Conservation (phyloP, 2,113 vertebrate genomes). For the Tonatia bakeri region DNA sequence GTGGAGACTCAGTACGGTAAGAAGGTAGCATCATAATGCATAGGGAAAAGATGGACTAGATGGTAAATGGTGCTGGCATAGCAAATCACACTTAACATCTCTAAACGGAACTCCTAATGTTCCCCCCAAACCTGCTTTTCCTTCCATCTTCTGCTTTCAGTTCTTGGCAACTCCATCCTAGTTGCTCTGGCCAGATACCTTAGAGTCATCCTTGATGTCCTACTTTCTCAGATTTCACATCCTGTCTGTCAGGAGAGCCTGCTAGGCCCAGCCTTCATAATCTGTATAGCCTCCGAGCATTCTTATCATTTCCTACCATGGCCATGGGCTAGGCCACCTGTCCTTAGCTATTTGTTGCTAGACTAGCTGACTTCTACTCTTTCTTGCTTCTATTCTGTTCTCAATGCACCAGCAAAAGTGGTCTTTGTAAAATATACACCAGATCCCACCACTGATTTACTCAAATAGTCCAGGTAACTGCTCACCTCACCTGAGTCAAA, state of each 20-base stretch:
- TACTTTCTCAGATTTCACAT: neutral
- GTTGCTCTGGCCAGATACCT: neutral
- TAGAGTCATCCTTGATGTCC: neutral
- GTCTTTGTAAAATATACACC: neutral
- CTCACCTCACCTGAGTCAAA: neutral
- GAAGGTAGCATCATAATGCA: neutral
- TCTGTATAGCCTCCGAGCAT: fast-evolving
- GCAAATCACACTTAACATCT: neutral
- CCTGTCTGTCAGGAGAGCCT: neutral
- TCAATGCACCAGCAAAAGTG: neutral
- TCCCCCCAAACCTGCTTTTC: neutral
- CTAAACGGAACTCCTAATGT: neutral
- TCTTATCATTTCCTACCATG: neutral
- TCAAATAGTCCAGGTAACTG: neutral
- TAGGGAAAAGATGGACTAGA: neutral
- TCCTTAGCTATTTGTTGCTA: neutral
- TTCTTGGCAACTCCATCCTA: neutral
- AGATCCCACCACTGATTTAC: neutral
- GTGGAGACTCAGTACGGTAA: neutral
- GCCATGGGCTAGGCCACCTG: neutral
- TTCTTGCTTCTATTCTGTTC: neutral
- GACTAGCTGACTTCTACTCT: neutral
- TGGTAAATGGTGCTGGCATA: neutral
- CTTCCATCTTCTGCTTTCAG: neutral
- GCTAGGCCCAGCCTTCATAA: neutral